Base-by-base conservation (phyloP, 2,888 invertebrate genomes). In the Himalopsyche anomala region DNA sequence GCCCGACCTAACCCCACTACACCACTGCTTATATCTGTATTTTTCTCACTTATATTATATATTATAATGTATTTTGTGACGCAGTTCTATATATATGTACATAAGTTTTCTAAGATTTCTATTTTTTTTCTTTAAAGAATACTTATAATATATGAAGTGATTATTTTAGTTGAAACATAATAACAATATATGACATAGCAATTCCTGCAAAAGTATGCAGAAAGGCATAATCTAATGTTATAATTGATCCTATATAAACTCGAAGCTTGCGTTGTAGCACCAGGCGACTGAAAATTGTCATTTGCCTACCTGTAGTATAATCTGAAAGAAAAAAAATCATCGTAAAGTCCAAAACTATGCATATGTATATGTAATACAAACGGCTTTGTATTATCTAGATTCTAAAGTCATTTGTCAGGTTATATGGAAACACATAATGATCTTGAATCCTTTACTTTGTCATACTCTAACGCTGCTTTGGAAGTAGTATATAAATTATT, bases 211-310 rank as follows among this genome's bases (percentile, higher is more conserved):
- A 56, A 5, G 56, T 56, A 19, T 56, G 56, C 2, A 56, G n/a
- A n/a, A n/a, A 56, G 6, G 56, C 56, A 56, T 56, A n/a, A 56
- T 56, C 56, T n/a, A 56, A 56, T 56, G 56, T 56, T 55, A 55
- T 17, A 17, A 56, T 17, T 17, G n/a, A 56, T n/a, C 56, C 56
- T 4, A 56, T n/a, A 19, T 8, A 6, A 19, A 56, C 56, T 17
- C 19, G 17, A 8, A 19, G 4, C n/a, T 56, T 56, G 5, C 56
- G 56, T 19, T n/a, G n/a, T 56, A 56, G n/a, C 56, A 56, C 56
- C 56, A 56, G 56, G 19, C 56, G 56, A 56, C n/a, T 56, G 4
- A 56, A 4, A 6, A 56, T n/a, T n/a, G 56, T n/a, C 56, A 56
- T 56, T 56, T 56, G 56, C 9, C 45, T 45, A 9, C 11, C 45